phyloP scores from a whole-genome alignment of 2,797 vertebrate genomes.

The Cetoscarus ocellatus region DNA sequence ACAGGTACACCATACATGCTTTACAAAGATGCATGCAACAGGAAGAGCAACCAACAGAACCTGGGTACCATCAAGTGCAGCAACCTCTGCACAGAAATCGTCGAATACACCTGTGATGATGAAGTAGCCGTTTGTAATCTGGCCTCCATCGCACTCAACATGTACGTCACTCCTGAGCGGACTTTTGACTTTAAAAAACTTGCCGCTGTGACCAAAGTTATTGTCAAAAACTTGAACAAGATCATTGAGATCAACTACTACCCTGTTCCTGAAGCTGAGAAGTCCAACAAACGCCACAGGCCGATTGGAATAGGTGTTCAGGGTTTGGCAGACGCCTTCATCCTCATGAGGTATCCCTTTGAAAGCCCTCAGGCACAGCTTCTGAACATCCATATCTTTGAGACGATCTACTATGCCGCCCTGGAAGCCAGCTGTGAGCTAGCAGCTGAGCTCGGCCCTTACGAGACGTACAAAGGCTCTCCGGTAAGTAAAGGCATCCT shows the following conservation, averaged over 20 bases:
- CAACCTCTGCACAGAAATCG: slow-evolving; percentile 96
- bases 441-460: slow-evolving; percentile 87
- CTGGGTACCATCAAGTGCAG: slow-evolving; percentile 97
- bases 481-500: slow-evolving; percentile 95
- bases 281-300: slow-evolving; percentile 93
- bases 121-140: slow-evolving; percentile 98
- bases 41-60: slow-evolving; percentile 98
- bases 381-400: slow-evolving; percentile 96
- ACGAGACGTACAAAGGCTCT: slow-evolving; percentile 91
- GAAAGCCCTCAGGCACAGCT: slow-evolving; percentile 93
- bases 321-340: slow-evolving; percentile 96
- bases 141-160: slow-evolving; percentile 96
- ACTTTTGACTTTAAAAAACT: slow-evolving; percentile 93
- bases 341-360: slow-evolving; percentile 95
- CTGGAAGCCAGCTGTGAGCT: slow-evolving; percentile 95
- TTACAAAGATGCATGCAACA: slow-evolving; percentile 98
- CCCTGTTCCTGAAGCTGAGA: slow-evolving; percentile 90
- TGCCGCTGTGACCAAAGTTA: slow-evolving; percentile 91
- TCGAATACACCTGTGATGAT: slow-evolving; percentile 94
- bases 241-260: slow-evolving; percentile 98
- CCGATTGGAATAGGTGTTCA: slow-evolving; percentile 98
- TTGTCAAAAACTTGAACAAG: slow-evolving; percentile 95
- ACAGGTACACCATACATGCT: slow-evolving; percentile 98
- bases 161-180: slow-evolving; percentile 94
- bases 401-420: slow-evolving; percentile 95